phyloP scores from a whole-genome alignment of 2,113 vertebrate genomes.

The Calonectris borealis region DNA sequence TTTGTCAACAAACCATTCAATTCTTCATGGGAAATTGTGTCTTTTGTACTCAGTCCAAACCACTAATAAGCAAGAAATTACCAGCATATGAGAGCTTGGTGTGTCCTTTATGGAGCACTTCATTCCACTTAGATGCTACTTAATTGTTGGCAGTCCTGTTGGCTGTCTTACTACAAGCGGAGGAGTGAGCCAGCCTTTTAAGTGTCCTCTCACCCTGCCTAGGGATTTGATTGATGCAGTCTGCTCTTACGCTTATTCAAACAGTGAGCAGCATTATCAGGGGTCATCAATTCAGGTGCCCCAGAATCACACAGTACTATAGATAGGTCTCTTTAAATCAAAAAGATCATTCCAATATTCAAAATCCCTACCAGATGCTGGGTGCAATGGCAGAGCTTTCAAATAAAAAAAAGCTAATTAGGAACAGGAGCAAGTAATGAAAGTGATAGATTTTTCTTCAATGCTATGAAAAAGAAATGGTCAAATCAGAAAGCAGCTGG shows the following conservation, averaged over 20 bases:
- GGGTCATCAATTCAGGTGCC: neutral
- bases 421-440: neutral
- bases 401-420: neutral
- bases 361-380: neutral
- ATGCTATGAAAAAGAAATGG: neutral
- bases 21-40: neutral
- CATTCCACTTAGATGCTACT: neutral
- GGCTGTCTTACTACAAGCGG: neutral
- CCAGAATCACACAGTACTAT: neutral
- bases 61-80: neutral
- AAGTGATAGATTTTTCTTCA: neutral
- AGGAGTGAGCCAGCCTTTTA: neutral
- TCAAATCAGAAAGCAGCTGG: neutral
- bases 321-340: neutral
- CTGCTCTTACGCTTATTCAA: neutral
- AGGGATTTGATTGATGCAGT: neutral
- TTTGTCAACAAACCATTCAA: neutral
- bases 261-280: neutral
- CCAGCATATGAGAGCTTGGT: neutral
- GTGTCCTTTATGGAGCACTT: neutral
- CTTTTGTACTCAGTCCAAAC: neutral
- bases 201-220: neutral
- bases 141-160: neutral
- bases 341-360: neutral
- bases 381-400: neutral